A percentile compares a stretch with the other conserved stretches of the same genome.
Evolutionary conservation across 2,888 invertebrate species (phyloP).

Genomic region (Lepeophtheirus nordmannii): DNA sequence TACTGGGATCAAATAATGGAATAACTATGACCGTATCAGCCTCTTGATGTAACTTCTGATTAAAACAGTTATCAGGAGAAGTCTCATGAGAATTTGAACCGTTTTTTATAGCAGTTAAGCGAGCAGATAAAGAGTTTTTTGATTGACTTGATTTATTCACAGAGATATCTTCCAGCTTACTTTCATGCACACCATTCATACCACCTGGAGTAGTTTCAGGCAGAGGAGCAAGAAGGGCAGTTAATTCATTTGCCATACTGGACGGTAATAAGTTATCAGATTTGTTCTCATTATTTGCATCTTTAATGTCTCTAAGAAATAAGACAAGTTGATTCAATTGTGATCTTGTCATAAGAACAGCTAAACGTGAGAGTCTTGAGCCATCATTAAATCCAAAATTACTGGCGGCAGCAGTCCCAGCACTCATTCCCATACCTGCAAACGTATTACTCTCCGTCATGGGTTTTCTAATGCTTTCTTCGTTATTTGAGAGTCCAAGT

Average conservation of each 20-base stretch:
- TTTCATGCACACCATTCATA: too few relatives aligned
- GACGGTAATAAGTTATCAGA: not conserved
- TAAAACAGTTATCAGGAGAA: not conserved
- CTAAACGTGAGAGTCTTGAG: constrained; percentile 29
- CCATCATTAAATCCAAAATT: not conserved
- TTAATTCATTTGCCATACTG: constrained; percentile 33
- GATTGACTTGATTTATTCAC: not conserved
- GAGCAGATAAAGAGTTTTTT: not conserved
- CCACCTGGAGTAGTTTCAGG: constrained; percentile 29
- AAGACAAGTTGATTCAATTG: constrained; percentile 7
- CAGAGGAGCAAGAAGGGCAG: constrained; percentile 34
- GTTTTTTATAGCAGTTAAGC: not conserved
- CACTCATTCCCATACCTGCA: not conserved
- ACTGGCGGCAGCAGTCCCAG: not conserved
- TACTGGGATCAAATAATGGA: constrained; percentile 42
- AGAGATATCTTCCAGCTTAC: too few relatives aligned
- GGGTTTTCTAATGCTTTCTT: not conserved
- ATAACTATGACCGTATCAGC: constrained; percentile 48
- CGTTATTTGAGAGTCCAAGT: constrained; percentile 31
- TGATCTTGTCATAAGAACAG: constrained; percentile 47
- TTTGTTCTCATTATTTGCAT: not conserved
- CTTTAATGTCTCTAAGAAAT: not conserved
- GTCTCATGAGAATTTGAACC: not conserved
- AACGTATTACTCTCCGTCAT: not conserved
- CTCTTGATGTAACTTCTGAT: not conserved